phyloP scores from a whole-genome alignment of 2,113 vertebrate species.

The Pseudorhombus dupliciocellatus region DNA sequence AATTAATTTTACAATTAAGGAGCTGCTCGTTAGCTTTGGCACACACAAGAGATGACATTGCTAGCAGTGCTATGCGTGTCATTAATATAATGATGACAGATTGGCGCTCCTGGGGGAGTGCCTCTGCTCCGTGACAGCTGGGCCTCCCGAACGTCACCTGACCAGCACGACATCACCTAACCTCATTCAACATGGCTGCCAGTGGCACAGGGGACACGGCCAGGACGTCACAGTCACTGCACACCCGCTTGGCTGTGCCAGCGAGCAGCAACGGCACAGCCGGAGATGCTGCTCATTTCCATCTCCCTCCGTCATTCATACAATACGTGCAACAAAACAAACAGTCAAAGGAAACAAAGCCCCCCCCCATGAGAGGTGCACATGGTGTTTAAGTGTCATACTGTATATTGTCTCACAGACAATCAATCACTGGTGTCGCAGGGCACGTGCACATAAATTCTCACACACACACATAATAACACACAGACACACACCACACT shows the following conservation, averaged over 20 bases:
- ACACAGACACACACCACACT: constrained; percentile 50
- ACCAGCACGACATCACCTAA: constrained; percentile 71
- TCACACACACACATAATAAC: constrained; percentile 19
- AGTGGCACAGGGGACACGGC: constrained; percentile 33
- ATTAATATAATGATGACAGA: constrained; percentile 83
- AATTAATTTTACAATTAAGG: constrained; percentile 83
- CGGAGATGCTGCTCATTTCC: constrained; percentile 25
- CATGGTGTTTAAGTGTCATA: constrained; percentile 41
- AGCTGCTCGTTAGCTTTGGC: constrained; percentile 78
- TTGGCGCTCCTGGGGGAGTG: constrained; percentile 70
- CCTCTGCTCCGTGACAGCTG: constrained; percentile 69
- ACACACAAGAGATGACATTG: constrained; percentile 78
- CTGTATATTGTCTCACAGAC: constrained; percentile 47
- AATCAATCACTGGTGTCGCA: constrained; percentile 64
- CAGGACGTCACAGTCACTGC: constrained; percentile 29
- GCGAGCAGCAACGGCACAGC: constrained; percentile 30
- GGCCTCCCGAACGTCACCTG: constrained; percentile 71
- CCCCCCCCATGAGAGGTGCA: background rate
- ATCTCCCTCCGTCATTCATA: constrained; percentile 25
- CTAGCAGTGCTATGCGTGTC: constrained; percentile 70
- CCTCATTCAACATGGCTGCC: constrained; percentile 66
- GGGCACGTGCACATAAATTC: constrained; percentile 29
- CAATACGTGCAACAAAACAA: constrained; percentile 42
- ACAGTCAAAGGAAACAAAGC: constrained; percentile 31
- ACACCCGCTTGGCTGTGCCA: constrained; percentile 34